A percentile compares a stretch with the other conserved stretches of the same genome.
phyloP scores from a whole-genome alignment of 2,888 invertebrate genomes.

The Zaprionus bogoriensis region DNA sequence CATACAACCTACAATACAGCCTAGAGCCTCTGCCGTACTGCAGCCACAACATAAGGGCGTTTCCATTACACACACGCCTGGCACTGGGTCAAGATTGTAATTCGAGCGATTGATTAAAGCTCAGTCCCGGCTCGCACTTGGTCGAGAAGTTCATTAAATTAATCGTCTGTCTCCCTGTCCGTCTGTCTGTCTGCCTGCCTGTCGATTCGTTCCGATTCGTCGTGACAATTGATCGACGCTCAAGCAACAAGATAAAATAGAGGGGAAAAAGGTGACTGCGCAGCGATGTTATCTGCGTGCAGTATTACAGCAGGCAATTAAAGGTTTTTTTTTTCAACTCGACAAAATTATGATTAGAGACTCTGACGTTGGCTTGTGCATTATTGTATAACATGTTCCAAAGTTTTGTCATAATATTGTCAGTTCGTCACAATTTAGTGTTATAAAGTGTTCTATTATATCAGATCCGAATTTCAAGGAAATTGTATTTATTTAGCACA shows the following conservation, averaged over 20 bases:
- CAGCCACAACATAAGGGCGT: constrained; percentile 38
- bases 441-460: no score
- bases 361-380: no score
- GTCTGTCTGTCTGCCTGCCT: background rate
- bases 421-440: no score
- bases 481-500: no score
- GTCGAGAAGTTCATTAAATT: constrained; percentile 52
- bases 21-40: no score
- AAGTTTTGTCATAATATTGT: no score
- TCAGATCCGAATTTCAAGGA: no score
- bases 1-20: no score
- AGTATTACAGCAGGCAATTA: background rate
- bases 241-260: constrained; percentile 18
- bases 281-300: background rate
- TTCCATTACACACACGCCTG: constrained; percentile 24
- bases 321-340: background rate
- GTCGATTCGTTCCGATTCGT: constrained; percentile 36
- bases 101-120: constrained; percentile 70
- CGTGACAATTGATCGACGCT: constrained; percentile 5
- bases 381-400: no score
- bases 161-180: constrained; percentile 38
- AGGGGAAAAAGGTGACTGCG: background rate
- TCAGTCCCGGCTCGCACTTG: constrained; percentile 24
- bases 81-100: constrained; percentile 72
- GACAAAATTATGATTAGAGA: background rate